phyloP scores from a whole-genome alignment of 2,888 invertebrate species.

The Leptothorax acervorum region DNA sequence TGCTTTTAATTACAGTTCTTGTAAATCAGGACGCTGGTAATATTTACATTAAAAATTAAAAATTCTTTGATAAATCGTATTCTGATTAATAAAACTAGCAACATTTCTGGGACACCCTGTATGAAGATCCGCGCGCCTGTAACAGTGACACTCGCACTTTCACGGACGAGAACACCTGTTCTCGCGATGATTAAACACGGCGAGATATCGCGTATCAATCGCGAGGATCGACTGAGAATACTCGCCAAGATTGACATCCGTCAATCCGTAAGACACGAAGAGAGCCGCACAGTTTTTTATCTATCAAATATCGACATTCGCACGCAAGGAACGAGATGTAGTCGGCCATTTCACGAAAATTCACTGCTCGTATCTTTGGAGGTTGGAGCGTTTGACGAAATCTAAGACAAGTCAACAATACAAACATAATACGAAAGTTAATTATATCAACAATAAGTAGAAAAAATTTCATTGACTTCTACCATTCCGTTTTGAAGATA shows the following conservation, averaged over 20 bases:
- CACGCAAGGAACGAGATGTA: background rate
- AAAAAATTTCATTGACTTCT: too few relatives aligned
- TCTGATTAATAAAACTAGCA: background rate
- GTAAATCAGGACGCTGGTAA: background rate
- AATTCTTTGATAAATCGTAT: background rate
- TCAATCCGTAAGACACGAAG: constrained; percentile 12
- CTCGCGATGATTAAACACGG: constrained; percentile 30
- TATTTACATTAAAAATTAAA: background rate
- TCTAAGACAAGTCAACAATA: too few relatives aligned
- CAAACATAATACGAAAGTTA: too few relatives aligned
- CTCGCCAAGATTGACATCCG: constrained; percentile 19
- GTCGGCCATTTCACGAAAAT: background rate
- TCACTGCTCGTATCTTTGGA: background rate
- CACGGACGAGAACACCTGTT: constrained; percentile 67
- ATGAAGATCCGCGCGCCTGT: background rate
- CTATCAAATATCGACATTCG: background rate
- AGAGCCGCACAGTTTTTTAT: constrained; percentile 11
- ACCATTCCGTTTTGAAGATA: too few relatives aligned
- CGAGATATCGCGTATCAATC: constrained; percentile 42
- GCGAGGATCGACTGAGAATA: constrained; percentile 40
- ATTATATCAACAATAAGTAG: too few relatives aligned
- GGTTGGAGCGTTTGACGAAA: too few relatives aligned
- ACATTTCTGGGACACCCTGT: constrained; percentile 32
- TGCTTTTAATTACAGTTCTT: background rate
- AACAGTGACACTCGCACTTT: constrained; percentile 61